A percentile compares a stretch with the other conserved stretches of the same genome.
These are phyloP conservation scores for Aculops lycopersici DNA, from an alignment of 1,140 invertebrate species.

Conservation along the genomic window DNA sequence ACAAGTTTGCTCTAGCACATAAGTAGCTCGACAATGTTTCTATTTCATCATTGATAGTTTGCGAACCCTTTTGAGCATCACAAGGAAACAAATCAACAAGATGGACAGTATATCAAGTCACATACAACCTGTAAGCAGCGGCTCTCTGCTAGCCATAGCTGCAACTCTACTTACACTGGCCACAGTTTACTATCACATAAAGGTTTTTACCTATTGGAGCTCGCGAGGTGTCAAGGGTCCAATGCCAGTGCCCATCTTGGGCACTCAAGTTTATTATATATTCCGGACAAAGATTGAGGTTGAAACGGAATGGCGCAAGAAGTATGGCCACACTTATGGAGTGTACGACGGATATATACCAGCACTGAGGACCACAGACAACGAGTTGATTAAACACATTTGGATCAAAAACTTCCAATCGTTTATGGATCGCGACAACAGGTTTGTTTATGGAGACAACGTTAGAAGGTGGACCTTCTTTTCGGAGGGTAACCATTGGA, in stretches of 20 bases:
- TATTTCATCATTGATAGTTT: too few species aligned
- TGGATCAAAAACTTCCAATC: conserved; percentile 8
- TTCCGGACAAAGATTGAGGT: background rate
- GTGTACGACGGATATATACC: conserved; percentile 1
- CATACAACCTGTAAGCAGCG: too few species aligned
- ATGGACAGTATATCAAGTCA: too few species aligned
- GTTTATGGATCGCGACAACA: conserved; percentile 7
- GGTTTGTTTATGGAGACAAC: background rate
- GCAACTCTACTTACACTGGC: too few species aligned
- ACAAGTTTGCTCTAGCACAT: too few species aligned
- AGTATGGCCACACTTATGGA: conserved; percentile 6
- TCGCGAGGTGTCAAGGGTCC: background rate
- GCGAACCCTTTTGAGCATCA: too few species aligned
- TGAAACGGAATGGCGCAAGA: background rate
- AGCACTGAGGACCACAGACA: conserved; percentile 6
- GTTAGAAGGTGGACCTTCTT: conserved; percentile 14
- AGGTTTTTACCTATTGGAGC: too few species aligned
- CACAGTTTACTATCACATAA: too few species aligned
- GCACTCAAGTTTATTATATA: too few species aligned
- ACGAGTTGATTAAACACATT: conserved; percentile 6
- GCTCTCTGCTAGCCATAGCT: too few species aligned
- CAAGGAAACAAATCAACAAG: too few species aligned
- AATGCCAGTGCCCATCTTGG: background rate
- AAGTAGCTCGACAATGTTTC: too few species aligned
- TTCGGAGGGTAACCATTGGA: conserved; percentile 20